These are phyloP conservation scores for Napeogenes sylphis DNA, from an alignment of 2,888 invertebrate species.

Conservation along the genomic window DNA sequence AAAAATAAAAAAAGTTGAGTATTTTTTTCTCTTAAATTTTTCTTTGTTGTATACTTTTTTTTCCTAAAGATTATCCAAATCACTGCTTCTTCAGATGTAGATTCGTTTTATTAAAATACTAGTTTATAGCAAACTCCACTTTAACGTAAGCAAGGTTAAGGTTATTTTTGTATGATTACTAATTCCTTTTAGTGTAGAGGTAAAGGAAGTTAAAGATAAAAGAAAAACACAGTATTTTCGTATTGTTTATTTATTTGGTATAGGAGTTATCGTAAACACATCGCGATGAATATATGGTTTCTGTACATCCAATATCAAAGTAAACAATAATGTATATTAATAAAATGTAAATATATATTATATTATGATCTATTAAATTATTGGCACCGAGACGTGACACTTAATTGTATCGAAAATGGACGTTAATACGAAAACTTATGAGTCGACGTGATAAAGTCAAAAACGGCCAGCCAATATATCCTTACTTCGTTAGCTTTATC, in stretches of 20 bases:
- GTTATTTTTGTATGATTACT: background rate
- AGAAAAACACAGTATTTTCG: constrained; percentile 47
- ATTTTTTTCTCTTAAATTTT: too few relatives aligned
- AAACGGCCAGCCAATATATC: constrained; percentile 7
- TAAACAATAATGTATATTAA: constrained; percentile 65
- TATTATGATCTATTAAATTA: constrained; percentile 57
- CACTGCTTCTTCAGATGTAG: constrained; percentile 18
- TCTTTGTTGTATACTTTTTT: too few relatives aligned
- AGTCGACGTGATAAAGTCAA: constrained; percentile 29
- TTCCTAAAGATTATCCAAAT: constrained; percentile 4
- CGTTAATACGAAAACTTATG: constrained; percentile 44
- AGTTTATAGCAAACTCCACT: too few relatives aligned
- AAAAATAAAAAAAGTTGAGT: too few relatives aligned
- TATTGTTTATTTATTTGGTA: constrained; percentile 68
- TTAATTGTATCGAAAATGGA: constrained; percentile 53
- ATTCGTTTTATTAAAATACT: constrained; percentile 21
- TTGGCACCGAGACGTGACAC: constrained; percentile 67
- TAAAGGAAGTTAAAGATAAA: constrained; percentile 16
- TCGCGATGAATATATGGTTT: constrained; percentile 65
- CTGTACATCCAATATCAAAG: constrained; percentile 73
- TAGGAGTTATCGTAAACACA: constrained; percentile 69
- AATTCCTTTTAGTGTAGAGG: background rate
- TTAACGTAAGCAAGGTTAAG: too few relatives aligned
- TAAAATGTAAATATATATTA: constrained; percentile 62
- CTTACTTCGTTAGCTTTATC: background rate